Base-by-base conservation (phyloP, 2,797 vertebrate genomes). In the Jordanella pulchra region DNA sequence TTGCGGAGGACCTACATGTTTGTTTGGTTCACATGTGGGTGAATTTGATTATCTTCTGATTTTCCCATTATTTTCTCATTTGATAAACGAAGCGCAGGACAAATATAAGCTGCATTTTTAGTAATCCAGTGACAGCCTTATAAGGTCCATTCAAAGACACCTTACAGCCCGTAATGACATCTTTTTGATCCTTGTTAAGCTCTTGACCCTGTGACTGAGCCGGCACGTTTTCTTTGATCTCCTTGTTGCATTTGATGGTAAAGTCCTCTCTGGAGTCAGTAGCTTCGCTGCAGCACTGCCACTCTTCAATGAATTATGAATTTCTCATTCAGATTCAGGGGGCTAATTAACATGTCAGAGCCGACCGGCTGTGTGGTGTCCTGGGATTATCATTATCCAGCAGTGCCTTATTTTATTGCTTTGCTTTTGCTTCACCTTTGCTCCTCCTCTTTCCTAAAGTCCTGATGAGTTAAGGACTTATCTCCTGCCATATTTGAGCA, bases 291-390 rank as follows among this genome's bases (percentile, higher is more conserved):
- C 81, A 61, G 35, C 80, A n/a, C 64, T 71, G 69, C 25, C 70
- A 71, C 72, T 79, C 75, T 70, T 83, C 72, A 64, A 90, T 93
- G 78, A 93, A 91, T 92, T 89, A 92, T 92, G 87, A 88, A 92
- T 92, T 82, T 91, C 87, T 89, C 87, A 90, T 93, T 92, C 82
- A 85, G 86, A 91, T 92, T 90, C 85, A 66, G 67, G 23, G 44
- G 67, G 55, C 75, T 92, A 90, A 93, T 94, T 92, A 91, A 81
- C 80, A 84, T 84, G 81, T 91, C 78, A 82, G 75, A 75, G 77
- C 70, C 1, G 27, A 51, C 75, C 45, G 12, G 77, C 50, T 28
- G 83, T 35, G 73, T 65, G 77, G 82, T 82, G 78, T 83, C 75
- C 21, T 39, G 69, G 77, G 85, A 85, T 88, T 82, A 87, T 82